These are phyloP conservation scores for Himalopsyche tibetana DNA, from an alignment of 2,888 invertebrate species.

Conservation along the genomic window DNA sequence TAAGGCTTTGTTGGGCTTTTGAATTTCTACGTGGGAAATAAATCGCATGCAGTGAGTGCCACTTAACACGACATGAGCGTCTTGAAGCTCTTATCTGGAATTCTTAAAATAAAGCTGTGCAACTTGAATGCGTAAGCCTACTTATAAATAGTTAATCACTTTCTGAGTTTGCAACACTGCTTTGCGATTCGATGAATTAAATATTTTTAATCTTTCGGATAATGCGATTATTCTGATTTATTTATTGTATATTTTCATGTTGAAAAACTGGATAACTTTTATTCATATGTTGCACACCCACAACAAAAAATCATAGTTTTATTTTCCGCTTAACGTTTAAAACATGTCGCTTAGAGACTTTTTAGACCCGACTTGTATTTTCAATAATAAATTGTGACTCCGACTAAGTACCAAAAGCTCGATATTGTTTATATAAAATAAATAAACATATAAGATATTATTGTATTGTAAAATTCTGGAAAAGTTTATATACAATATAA, in stretches of 20 bases:
- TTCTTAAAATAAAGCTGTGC: constrained; percentile 48
- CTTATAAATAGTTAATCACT: constrained; percentile 26
- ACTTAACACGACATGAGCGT: constrained; percentile 56
- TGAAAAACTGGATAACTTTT: too few species aligned
- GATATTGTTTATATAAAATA: too few species aligned
- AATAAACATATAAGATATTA: too few species aligned
- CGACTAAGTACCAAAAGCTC: too few species aligned
- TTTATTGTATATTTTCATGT: background rate
- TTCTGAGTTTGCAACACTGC: background rate
- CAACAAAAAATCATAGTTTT: too few species aligned
- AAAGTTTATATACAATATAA: too few species aligned
- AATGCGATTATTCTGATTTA: background rate
- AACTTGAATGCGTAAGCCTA: constrained; percentile 13
- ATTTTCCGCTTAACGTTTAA: too few species aligned
- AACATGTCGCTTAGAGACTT: too few species aligned
- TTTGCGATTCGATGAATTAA: background rate
- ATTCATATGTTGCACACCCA: too few species aligned
- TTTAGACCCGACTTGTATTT: too few species aligned
- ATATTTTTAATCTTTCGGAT: background rate
- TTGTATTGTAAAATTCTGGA: too few species aligned
- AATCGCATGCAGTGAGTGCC: constrained; percentile 56
- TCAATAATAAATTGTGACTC: too few species aligned
- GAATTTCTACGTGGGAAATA: constrained; percentile 53
- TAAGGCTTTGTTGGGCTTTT: constrained; percentile 54
- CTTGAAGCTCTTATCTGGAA: constrained; percentile 46